These are phyloP conservation scores for Amphiprion percula DNA, from an alignment of 2,113 vertebrate genomes.

Conservation along the genomic window DNA sequence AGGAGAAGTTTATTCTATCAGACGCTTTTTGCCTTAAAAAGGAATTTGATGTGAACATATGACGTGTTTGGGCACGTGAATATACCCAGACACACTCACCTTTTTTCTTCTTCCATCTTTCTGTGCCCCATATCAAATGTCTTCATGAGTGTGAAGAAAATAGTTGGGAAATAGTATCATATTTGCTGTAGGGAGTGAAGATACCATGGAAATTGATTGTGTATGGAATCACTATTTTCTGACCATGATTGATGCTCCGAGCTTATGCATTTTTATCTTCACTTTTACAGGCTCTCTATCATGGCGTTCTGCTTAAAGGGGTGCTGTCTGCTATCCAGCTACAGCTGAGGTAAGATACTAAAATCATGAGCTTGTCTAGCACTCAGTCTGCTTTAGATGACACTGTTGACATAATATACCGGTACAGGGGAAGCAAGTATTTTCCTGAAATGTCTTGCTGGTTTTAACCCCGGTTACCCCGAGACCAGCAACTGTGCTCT, in stretches of 20 bases:
- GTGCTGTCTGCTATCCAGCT: conserved; percentile 42
- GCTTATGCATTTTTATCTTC: conserved; percentile 78
- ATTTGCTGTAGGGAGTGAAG: conserved; percentile 47
- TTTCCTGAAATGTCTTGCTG: conserved; percentile 13
- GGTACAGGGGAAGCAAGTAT: not conserved
- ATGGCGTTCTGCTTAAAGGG: conserved; percentile 51
- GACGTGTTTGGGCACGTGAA: conserved; percentile 29
- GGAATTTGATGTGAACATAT: conserved; percentile 43
- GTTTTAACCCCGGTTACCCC: conserved; percentile 49
- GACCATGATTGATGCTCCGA: conserved; percentile 71
- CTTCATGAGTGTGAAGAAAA: conserved; percentile 47
- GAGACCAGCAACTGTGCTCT: conserved; percentile 47
- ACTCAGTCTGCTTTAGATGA: conserved; percentile 43
- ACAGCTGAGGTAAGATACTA: conserved; percentile 69
- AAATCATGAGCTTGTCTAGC: conserved; percentile 25
- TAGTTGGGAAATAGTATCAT: conserved; percentile 49
- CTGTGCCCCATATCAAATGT: conserved; percentile 50
- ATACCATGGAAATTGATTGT: conserved; percentile 67
- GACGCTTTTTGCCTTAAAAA: conserved; percentile 25
- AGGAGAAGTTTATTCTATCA: conserved; percentile 19
- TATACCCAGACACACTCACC: conserved; percentile 31
- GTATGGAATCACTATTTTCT: conserved; percentile 64
- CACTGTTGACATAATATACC: conserved; percentile 39
- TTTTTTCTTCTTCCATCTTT: conserved; percentile 13
- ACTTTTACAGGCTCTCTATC: conserved; percentile 72